phyloP scores from a whole-genome alignment of 2,888 invertebrate species.

The Parnassius smintheus region DNA sequence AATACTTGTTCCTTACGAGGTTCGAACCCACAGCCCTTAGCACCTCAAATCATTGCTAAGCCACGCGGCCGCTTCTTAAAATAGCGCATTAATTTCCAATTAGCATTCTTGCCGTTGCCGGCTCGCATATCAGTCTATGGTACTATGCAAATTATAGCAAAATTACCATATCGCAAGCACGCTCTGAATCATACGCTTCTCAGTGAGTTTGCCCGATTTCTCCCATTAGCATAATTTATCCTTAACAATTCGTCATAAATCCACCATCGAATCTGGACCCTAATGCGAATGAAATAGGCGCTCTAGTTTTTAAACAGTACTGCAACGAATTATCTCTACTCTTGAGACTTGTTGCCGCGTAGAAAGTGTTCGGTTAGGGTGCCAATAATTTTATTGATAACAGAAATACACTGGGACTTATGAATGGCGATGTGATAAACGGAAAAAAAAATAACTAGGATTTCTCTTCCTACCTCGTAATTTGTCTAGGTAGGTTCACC shows the following conservation, averaged over 20 bases:
- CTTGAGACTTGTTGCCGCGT: conserved; percentile 52
- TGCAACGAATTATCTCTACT: conserved; percentile 49
- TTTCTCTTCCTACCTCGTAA: no score
- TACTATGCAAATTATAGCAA: conserved; percentile 5
- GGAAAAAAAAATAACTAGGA: not conserved
- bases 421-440: conserved; percentile 12
- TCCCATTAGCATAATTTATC: conserved; percentile 39
- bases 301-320: conserved; percentile 22
- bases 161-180: conserved; percentile 22
- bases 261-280: conserved; percentile 17
- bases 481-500: no score
- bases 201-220: conserved; percentile 59
- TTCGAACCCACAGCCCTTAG: no score
- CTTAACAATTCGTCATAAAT: conserved; percentile 41
- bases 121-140: conserved; percentile 1
- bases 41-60: no score
- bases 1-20: no score
- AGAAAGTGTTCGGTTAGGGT: conserved; percentile 66
- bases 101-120: conserved; percentile 1
- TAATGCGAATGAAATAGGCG: conserved; percentile 19
- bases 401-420: not conserved
- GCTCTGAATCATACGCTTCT: conserved; percentile 36
- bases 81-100: conserved; percentile 19
- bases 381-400: conserved; percentile 35
- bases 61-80: not conserved